phyloP scores from a whole-genome alignment of 2,888 invertebrate species.

The Pasiphila rectangulata region DNA sequence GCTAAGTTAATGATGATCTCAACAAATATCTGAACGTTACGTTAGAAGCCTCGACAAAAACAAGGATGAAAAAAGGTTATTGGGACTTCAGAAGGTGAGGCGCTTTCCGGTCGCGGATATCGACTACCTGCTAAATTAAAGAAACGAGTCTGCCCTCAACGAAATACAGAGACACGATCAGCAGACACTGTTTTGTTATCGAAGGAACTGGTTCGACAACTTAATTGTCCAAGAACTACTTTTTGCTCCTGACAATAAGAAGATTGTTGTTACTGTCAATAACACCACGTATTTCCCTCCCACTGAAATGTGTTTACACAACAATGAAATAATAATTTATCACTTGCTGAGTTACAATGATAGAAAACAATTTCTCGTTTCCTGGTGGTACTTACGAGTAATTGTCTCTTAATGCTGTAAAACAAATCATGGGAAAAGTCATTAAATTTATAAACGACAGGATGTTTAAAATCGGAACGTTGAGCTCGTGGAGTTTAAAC shows the following conservation, averaged over 20 bases:
- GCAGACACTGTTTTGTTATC: constrained; percentile 27
- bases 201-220: constrained; percentile 30
- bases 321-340: constrained; percentile 19
- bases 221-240: constrained; percentile 26
- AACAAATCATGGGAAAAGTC: constrained; percentile 23
- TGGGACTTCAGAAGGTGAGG: constrained; percentile 51
- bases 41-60: constrained; percentile 47
- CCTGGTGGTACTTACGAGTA: constrained; percentile 24
- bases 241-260: constrained; percentile 27
- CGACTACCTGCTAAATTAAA: constrained; percentile 67
- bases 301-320: constrained; percentile 16
- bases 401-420: constrained; percentile 22
- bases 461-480: constrained; percentile 28
- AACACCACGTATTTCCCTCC: constrained; percentile 18
- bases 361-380: constrained; percentile 26
- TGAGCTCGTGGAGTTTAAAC: constrained; percentile 38
- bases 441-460: constrained; percentile 21
- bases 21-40: constrained; percentile 41
- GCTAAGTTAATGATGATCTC: constrained; percentile 23
- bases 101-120: constrained; percentile 61
- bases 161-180: constrained; percentile 24
- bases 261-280: constrained; percentile 17
- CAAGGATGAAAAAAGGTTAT: constrained; percentile 50
- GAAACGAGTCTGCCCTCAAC: constrained; percentile 46
- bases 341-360: constrained; percentile 13